Conservation (phyloP, 2,797 vertebrate genomes). For the Vireo griseus region DNA sequence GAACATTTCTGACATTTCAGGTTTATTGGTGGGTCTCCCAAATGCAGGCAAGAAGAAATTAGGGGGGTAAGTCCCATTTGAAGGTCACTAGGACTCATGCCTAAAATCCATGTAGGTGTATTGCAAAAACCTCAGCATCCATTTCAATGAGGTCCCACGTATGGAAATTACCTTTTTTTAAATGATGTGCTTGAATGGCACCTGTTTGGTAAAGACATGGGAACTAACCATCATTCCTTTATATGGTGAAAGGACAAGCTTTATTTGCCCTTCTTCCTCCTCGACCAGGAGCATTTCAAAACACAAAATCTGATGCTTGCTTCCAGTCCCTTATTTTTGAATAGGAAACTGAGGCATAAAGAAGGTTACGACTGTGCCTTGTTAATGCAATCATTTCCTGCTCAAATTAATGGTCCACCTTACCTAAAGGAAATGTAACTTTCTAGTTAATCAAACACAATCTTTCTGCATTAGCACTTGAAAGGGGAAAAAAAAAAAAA, state of each 20-base stretch:
- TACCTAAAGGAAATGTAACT: background rate
- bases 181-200: background rate
- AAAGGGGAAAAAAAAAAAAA: background rate
- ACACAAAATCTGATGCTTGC: background rate
- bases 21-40: background rate
- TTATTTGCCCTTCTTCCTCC: background rate
- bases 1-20: background rate
- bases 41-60: background rate
- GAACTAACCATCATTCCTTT: background rate
- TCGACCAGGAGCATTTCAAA: background rate
- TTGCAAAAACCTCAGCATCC: background rate
- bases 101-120: background rate
- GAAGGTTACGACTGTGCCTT: background rate
- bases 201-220: background rate
- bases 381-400: background rate
- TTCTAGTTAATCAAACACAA: background rate
- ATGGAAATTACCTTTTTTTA: background rate
- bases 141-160: background rate
- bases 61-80: accelerated
- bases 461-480: background rate
- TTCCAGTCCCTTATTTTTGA: background rate
- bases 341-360: background rate
- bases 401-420: background rate
- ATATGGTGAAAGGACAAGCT: background rate
- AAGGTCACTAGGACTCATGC: background rate